phyloP scores from a whole-genome alignment of 2,797 vertebrate genomes.

The Echeneis naucrates region DNA sequence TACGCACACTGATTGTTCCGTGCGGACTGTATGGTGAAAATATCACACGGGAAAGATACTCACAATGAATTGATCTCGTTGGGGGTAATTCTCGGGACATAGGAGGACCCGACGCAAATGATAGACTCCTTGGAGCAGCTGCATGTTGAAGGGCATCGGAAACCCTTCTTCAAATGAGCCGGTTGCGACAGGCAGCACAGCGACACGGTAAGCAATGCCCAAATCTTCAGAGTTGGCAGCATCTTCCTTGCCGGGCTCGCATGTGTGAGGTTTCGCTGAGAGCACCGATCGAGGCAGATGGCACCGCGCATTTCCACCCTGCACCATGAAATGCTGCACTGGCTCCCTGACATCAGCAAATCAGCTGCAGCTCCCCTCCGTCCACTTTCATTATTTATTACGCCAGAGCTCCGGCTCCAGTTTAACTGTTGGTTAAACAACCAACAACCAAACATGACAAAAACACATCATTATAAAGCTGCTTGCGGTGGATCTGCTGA shows the following conservation, averaged over 20 bases:
- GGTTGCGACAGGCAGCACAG: conserved; percentile 80
- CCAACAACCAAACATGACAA: conserved; percentile 8
- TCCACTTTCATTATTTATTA: conserved; percentile 86
- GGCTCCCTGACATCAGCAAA: conserved; percentile 92
- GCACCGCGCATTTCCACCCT: conserved; percentile 78
- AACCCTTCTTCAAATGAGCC: conserved; percentile 81
- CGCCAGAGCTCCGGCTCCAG: conserved; percentile 49
- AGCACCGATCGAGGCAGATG: conserved; percentile 61
- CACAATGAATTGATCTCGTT: conserved; percentile 94
- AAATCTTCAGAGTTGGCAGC: conserved; percentile 78
- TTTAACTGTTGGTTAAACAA: conserved; percentile 68
- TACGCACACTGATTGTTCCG: neutral
- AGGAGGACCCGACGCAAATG: conserved; percentile 93
- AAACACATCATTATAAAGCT: neutral
- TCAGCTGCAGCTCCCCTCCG: conserved; percentile 82
- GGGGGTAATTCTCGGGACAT: conserved; percentile 87
- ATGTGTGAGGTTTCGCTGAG: conserved; percentile 68
- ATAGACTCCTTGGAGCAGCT: conserved; percentile 96
- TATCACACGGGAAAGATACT: conserved; percentile 71
- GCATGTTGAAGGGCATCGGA: conserved; percentile 91
- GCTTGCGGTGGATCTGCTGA: neutral
- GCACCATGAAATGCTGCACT: conserved; percentile 88
- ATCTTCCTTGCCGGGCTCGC: conserved; percentile 78
- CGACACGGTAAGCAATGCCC: conserved; percentile 74
- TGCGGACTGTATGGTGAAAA: neutral